Evolutionary conservation across 2,797 vertebrate species (phyloP).

Genomic region (Peromyscus eremicus): DNA sequence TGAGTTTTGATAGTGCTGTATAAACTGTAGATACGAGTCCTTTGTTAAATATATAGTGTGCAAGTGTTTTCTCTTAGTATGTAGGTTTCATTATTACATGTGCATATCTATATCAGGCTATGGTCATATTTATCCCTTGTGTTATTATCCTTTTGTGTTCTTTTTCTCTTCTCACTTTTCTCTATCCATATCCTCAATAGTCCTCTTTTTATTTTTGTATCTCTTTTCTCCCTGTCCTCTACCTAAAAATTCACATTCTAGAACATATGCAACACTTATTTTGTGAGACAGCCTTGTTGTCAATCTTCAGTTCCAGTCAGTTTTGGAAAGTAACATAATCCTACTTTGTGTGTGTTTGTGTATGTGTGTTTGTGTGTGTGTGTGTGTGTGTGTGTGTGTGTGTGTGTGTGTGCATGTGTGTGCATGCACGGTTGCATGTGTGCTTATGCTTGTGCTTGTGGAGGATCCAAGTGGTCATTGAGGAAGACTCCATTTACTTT

Average conservation of each 20-base stretch:
- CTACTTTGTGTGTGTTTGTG: neutral
- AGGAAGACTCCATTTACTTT: neutral
- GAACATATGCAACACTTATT: neutral
- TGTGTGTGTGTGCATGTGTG: no score
- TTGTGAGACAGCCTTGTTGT: neutral
- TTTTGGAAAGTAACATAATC: neutral
- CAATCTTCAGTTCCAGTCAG: neutral
- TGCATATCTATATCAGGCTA: neutral
- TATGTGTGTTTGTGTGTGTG: neutral
- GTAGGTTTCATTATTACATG: neutral
- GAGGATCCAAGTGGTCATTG: neutral
- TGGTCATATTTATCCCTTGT: neutral
- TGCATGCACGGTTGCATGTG: neutral
- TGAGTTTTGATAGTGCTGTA: neutral
- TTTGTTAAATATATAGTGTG: neutral
- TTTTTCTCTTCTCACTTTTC: neutral
- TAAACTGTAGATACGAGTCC: neutral
- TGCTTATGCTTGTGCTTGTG: neutral
- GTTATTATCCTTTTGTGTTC: neutral
- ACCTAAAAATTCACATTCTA: neutral
- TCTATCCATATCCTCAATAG: neutral
- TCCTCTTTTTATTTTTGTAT: neutral
- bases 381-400: neutral
- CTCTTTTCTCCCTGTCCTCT: neutral
- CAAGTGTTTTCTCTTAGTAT: neutral